Base-by-base conservation (phyloP, 1,140 invertebrate genomes). In the Drosophila nebulosa region DNA sequence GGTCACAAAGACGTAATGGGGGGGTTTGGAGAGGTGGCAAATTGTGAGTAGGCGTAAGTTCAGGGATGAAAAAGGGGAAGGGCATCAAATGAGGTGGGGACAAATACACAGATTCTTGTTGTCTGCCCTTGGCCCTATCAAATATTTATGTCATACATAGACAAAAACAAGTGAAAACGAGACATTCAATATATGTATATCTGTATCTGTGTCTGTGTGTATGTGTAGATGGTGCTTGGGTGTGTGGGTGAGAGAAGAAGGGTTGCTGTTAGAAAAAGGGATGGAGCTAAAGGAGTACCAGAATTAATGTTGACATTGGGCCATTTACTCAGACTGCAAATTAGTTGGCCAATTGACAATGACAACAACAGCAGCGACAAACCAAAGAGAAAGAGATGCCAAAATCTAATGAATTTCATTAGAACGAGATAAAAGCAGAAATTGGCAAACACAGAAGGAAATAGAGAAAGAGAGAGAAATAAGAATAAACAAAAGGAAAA, bases 341-440 rank as follows among this genome's bases (percentile, higher is more conserved):
- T 85, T 85, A 85, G 80, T 70, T 68, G 78, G 67, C 81, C 81
- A 86, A 85, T 85, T 78, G 81, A 50, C 81, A 85, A 64, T 68
- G 74, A 77, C 73, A 58, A 32, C 64, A 22, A 50, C 16, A 36
- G 30, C 26, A 18, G 24, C 1, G 32, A 27, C 26, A 36, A 30
- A 42, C 24, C 12, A n/a, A 67, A 46, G 9, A 30, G 27, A 46
- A 16, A 16, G 27, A 56, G 39, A 36, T 27, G 32, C 32, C 5
- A 46, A 42, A 9, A 22, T 42, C 1, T 26, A 21, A 35, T 21
- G 21, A 18, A 30, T 52, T 42, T 53, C 50, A 53, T 21, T 52
- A 36, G 35, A 65, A 21, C 18, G n/a, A 42, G 39, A 42, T 5
- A 42, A 16, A 42, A 46, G 27, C 7, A 3, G 27, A 16, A 56